Evolutionary conservation across 2,113 vertebrate species (phyloP).

Genomic region (Phocoena sinus): DNA sequence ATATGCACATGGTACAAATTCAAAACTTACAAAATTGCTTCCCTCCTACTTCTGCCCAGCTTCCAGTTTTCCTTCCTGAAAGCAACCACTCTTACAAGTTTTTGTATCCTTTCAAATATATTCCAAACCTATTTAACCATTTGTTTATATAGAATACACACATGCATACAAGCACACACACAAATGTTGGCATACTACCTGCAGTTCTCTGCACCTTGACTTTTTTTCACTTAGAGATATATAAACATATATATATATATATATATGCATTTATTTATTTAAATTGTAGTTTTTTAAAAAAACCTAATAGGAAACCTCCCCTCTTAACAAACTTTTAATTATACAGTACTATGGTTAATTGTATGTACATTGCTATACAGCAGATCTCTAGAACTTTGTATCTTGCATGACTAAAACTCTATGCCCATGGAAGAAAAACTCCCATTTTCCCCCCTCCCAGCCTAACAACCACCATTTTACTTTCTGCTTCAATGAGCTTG

Average conservation of each 20-base stretch:
- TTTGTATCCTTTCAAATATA: background rate
- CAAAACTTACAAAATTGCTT: background rate
- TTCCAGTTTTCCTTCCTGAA: background rate
- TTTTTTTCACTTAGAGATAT: background rate
- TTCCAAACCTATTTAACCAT: background rate
- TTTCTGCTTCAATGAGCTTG: background rate
- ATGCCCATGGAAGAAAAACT: background rate
- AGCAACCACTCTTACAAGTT: background rate
- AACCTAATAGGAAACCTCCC: background rate
- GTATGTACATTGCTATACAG: background rate
- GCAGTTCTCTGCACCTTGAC: background rate
- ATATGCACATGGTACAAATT: background rate
- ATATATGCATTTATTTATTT: background rate
- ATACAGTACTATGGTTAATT: background rate
- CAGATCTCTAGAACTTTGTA: background rate
- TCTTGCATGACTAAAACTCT: background rate
- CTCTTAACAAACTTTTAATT: background rate
- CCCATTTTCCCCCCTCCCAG: background rate
- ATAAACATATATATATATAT: background rate
- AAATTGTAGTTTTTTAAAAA: background rate
- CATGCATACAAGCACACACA: background rate
- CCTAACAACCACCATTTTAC: background rate
- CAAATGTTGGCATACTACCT: background rate
- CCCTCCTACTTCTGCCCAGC: background rate
- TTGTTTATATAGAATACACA: background rate